Evolutionary conservation across 2,797 vertebrate genomes (phyloP).

Genomic region (Oophaga sylvatica): DNA sequence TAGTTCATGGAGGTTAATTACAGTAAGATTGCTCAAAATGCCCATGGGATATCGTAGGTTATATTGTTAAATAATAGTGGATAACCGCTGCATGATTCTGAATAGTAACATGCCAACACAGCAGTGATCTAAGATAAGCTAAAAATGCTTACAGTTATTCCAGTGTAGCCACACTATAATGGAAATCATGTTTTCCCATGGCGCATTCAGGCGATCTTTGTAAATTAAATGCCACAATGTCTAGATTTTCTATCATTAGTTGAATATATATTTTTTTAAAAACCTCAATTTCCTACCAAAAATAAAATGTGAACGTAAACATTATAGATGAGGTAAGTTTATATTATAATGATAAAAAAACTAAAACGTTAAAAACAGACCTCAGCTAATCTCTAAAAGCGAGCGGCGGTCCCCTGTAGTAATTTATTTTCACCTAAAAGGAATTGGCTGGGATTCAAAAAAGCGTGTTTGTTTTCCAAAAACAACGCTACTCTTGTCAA

Average conservation of each 20-base stretch:
- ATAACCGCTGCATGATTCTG: not conserved
- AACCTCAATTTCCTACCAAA: no score
- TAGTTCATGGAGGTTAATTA: constrained; percentile 26
- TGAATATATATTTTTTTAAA: no score
- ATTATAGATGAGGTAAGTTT: no score
- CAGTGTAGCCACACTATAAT: not conserved
- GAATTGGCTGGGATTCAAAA: no score
- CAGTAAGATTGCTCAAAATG: not conserved
- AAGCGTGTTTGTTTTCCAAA: no score
- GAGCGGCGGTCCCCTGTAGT: no score
- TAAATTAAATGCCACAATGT: not conserved
- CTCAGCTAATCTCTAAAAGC: no score
- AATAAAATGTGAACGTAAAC: no score
- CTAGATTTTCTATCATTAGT: not conserved
- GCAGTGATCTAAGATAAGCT: not conserved
- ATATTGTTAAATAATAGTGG: not conserved
- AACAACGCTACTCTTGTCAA: no score
- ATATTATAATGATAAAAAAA: no score
- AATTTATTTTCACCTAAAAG: no score
- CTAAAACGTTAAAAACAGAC: no score
- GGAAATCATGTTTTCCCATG: not conserved
- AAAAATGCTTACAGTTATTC: not conserved
- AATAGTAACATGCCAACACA: not conserved
- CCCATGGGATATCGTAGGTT: not conserved
- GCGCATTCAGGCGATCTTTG: not conserved